A percentile compares a stretch with the other conserved stretches of the same genome.
Evolutionary conservation across 2,888 invertebrate genomes (phyloP).

Genomic region (Mythimna lalbum): DNA sequence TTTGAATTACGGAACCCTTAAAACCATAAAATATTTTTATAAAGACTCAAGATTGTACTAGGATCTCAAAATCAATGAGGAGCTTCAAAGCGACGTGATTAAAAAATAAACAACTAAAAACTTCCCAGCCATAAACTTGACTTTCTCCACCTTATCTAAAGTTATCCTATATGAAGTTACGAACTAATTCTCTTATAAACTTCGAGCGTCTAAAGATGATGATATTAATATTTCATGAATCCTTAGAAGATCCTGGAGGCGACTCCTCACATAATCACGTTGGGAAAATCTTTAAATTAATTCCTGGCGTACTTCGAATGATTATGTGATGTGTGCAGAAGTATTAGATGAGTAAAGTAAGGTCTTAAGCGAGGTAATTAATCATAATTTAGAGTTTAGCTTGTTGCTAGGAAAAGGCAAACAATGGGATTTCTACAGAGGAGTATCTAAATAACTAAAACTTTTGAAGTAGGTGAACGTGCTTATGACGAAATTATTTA

Average conservation of each 20-base stretch:
- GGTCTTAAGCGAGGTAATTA: constrained; percentile 31
- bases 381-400: constrained; percentile 27
- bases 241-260: constrained; percentile 25
- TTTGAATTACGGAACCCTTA: no score
- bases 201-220: constrained; percentile 37
- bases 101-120: constrained; percentile 11
- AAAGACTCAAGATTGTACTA: neutral
- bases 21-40: neutral
- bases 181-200: constrained; percentile 56
- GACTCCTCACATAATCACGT: constrained; percentile 31
- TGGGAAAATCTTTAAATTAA: constrained; percentile 46
- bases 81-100: neutral
- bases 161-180: constrained; percentile 40
- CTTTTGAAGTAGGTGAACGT: neutral
- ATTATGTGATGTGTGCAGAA: constrained; percentile 20
- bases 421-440: constrained; percentile 5
- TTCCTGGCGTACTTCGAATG: constrained; percentile 34
- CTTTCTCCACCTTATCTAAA: constrained; percentile 14
- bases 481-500: neutral
- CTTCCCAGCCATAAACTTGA: constrained; percentile 9
- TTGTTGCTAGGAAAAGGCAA: neutral
- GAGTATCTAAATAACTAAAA: no score
- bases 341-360: constrained; percentile 8
- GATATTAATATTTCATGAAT: constrained; percentile 61
- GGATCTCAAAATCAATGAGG: neutral